Conservation (phyloP, 1,140 invertebrate species). For the Drosophila ambigua region DNA sequence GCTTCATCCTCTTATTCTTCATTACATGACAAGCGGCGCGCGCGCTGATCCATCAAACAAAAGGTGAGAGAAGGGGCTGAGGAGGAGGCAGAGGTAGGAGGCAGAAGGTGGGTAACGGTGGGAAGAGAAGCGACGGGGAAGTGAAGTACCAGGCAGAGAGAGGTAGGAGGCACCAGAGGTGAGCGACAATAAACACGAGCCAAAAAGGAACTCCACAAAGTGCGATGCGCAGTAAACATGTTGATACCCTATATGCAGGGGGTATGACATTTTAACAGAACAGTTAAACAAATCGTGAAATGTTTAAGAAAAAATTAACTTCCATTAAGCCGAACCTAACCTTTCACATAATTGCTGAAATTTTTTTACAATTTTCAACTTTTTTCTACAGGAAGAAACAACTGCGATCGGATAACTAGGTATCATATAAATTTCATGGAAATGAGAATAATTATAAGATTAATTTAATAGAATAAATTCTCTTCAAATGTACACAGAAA, state of each 20-base stretch:
- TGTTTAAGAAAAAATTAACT: slow-evolving; percentile 1
- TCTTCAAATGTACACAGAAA: no score
- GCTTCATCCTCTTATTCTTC: slow-evolving; percentile 29
- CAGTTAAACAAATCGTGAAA: slow-evolving; percentile 26
- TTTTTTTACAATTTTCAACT: no score
- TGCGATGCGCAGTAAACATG: slow-evolving; percentile 53
- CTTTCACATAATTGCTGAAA: no score
- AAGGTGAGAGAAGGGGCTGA: slow-evolving; percentile 8
- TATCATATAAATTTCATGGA: no score
- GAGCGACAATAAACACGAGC: slow-evolving; percentile 67
- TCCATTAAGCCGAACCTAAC: neutral
- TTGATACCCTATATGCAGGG: slow-evolving; percentile 24
- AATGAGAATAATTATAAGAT: no score
- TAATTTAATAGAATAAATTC: no score
- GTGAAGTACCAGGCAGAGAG: neutral
- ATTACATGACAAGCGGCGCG: slow-evolving; percentile 74
- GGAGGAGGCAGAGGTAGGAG: no score
- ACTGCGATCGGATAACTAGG: no score
- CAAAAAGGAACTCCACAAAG: slow-evolving; percentile 47
- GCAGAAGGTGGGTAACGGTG: neutral
- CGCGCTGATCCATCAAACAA: slow-evolving; percentile 71
- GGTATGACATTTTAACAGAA: no score
- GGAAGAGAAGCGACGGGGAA: neutral
- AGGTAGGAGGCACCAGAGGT: neutral
- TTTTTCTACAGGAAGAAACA: no score